A percentile compares a stretch with the other conserved stretches of the same genome.
Conservation (phyloP, 2,797 vertebrate genomes). For the Leontopithecus rosalia region DNA sequence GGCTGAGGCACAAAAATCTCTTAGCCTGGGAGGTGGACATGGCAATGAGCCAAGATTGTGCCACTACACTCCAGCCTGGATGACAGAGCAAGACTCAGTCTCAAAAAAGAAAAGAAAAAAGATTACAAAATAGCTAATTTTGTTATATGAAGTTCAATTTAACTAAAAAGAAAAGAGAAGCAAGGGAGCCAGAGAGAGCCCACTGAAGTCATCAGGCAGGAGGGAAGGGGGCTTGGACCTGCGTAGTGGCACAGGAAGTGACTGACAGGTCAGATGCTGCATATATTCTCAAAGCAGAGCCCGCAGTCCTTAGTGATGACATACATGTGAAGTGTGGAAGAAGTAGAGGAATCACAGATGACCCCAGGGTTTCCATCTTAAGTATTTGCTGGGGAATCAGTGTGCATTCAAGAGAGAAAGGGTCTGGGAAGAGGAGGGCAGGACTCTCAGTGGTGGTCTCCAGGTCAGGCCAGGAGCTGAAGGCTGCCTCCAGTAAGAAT, state of each 20-base stretch:
- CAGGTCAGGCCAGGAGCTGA: neutral
- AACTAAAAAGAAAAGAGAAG: neutral
- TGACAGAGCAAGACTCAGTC: neutral
- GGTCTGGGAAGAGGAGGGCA: neutral
- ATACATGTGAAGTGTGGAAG: neutral
- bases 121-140: neutral
- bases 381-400: neutral
- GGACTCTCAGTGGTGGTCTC: neutral
- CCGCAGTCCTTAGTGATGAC: fast-evolving
- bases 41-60: too few relatives aligned
- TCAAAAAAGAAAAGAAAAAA: neutral
- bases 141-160: neutral
- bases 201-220: neutral
- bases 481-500: neutral
- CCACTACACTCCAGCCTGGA: too few relatives aligned
- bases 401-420: neutral
- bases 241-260: fast-evolving
- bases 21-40: too few relatives aligned
- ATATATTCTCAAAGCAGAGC: neutral
- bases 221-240: neutral
- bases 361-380: neutral
- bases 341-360: fast-evolving
- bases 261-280: neutral
- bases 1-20: too few relatives aligned
- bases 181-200: neutral